phyloP scores from a whole-genome alignment of 2,797 vertebrate species.

The Catostomus latipinnis region DNA sequence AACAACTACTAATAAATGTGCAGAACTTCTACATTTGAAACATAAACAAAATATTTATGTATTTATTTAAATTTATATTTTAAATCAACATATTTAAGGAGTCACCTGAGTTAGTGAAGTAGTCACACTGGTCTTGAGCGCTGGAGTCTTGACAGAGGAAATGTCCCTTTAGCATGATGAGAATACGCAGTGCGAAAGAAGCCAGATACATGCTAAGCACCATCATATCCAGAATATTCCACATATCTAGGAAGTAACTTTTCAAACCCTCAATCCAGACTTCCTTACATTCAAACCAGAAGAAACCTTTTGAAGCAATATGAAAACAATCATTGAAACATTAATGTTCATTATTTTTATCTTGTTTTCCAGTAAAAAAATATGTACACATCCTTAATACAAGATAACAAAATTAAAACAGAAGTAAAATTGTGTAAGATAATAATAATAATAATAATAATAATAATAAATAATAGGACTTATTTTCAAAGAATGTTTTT shows the following conservation, averaged over 20 bases:
- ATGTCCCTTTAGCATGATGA: conserved; percentile 81
- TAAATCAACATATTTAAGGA: background rate
- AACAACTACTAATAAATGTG: no score
- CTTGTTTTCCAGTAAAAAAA: no score
- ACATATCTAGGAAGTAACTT: conserved; percentile 88
- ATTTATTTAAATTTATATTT: no score
- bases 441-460: no score
- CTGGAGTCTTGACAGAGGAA: conserved; percentile 73
- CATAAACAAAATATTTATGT: no score
- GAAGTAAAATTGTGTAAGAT: no score
- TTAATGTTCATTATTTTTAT: no score
- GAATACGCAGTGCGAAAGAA: conserved; percentile 82
- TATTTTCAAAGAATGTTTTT: no score
- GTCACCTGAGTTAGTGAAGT: conserved; percentile 56
- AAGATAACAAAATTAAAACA: no score
- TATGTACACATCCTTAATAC: no score
- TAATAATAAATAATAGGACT: no score
- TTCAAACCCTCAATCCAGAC: conserved; percentile 89
- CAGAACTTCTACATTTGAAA: background rate
- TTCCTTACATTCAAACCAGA: conserved; percentile 93
- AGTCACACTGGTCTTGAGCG: conserved; percentile 39
- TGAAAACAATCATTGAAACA: no score
- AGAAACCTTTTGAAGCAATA: conserved; percentile 78
- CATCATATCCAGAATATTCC: conserved; percentile 89
- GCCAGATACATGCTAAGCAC: conserved; percentile 91